Evolutionary conservation across 2,113 vertebrate genomes (phyloP).

Genomic region (Malurus alboscapulatus): DNA sequence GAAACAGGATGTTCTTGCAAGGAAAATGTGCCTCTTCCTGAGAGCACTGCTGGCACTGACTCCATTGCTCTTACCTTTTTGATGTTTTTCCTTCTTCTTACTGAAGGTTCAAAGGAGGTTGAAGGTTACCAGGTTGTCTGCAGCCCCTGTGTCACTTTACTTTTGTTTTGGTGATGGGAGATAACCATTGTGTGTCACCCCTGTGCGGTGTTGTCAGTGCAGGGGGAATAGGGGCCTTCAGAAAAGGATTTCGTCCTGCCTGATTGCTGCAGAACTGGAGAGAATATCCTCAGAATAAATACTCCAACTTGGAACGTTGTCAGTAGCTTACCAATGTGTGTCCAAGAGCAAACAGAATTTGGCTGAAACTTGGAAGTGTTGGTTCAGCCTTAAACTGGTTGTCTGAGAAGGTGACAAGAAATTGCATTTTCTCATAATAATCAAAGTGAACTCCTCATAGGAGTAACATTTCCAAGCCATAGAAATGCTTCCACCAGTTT

Average conservation of each 20-base stretch:
- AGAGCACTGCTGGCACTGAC: background rate
- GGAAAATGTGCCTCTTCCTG: background rate
- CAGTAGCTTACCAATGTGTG: background rate
- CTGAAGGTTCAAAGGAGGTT: background rate
- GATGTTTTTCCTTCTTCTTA: background rate
- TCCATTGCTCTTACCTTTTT: background rate
- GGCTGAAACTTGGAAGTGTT: background rate
- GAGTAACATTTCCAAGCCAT: background rate
- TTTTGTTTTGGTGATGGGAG: background rate
- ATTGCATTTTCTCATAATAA: background rate
- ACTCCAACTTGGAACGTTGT: rapidly evolving
- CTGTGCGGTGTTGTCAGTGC: rapidly evolving
- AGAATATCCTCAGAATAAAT: background rate
- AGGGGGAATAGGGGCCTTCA: background rate
- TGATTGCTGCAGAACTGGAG: background rate
- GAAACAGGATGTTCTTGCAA: background rate
- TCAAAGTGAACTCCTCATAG: background rate
- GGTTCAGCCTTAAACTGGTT: background rate
- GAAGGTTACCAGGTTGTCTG: background rate
- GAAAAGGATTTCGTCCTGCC: background rate
- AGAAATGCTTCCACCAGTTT: background rate
- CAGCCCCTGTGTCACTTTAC: background rate
- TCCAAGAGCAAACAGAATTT: background rate
- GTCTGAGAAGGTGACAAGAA: background rate
- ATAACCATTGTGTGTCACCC: background rate